These are phyloP conservation scores for Chymomyza procnemis DNA, from an alignment of 2,888 invertebrate species.

Conservation along the genomic window DNA sequence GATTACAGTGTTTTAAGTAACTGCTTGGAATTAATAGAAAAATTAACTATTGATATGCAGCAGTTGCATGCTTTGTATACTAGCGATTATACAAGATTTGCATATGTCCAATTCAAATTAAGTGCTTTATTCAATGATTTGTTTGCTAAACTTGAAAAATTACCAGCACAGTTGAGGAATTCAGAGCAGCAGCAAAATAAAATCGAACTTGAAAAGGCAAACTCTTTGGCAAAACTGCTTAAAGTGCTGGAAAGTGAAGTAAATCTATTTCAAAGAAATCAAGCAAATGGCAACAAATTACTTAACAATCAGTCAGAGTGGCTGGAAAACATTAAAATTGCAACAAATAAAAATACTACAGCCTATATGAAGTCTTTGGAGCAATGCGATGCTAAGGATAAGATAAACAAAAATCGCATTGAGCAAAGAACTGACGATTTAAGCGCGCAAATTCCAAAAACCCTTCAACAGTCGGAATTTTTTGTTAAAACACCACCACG, in stretches of 20 bases:
- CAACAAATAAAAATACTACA: neutral
- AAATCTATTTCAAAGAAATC: neutral
- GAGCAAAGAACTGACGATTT: neutral
- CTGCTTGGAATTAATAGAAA: neutral
- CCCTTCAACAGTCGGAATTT: neutral
- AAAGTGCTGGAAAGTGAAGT: neutral
- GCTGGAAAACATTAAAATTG: neutral
- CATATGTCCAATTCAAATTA: neutral
- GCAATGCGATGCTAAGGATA: neutral
- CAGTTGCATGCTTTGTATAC: neutral
- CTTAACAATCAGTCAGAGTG: neutral
- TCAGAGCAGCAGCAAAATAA: neutral
- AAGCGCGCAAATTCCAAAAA: neutral
- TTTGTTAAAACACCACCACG: neutral
- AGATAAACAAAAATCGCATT: neutral
- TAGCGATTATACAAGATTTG: neutral
- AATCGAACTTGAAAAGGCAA: neutral
- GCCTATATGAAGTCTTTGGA: neutral
- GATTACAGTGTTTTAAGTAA: neutral
- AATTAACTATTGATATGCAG: neutral
- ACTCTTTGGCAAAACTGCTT: neutral
- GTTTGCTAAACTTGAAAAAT: neutral
- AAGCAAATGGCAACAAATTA: neutral
- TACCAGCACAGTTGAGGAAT: neutral
- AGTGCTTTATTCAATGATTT: neutral